Evolutionary conservation across 2,797 vertebrate species (phyloP), one percentile per base, ranked within the genome.

Genomic region (Eutrigla gurnardus): DNA sequence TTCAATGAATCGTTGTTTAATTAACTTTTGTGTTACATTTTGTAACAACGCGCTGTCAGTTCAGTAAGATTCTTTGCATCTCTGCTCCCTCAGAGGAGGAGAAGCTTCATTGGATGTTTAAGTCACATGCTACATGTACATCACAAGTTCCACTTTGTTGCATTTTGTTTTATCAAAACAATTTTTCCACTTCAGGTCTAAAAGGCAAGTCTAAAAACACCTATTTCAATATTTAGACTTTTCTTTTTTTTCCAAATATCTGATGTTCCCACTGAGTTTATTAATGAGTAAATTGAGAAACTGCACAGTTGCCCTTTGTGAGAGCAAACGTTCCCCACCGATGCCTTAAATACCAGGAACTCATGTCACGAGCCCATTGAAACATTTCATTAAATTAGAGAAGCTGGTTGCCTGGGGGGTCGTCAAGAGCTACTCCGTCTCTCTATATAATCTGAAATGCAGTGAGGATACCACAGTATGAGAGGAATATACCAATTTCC

Each of bases 351-450:
- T 36, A 40, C 14, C 10, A 11, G 25, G 7, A 45, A 12, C 39
- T 12, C 8, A 1, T n/a, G 5, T 46, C 49, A 37, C 6, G n/a
- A n/a, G n/a, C n/a, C 25, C 25, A 25, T 25, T 32, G 14, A 46
- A 6, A 60, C 55, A 52, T 66, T 54, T 12, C 6, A 68, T 18
- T 68, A 18, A 68, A 55, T 68, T 42, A 55, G 9, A 11, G 18
- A 46, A 46, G 9, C 47, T 37, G 3, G 1, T 32, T 10, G 1
- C 18, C 36, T 2, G 14, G 17, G 52, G 54, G 14, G 33, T 18
- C 5, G 32, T 50, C 25, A 9, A 46, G 5, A 54, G 25, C 25
- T 25, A 25, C 33, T 11, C 7, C 4, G 2, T 32, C 47, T 33
- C 47, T 49, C 9, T 32, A 1, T 7, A n/a, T 32, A 52, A 10